phyloP scores from a whole-genome alignment of 23 tunicate species.

The Styela plicata region DNA sequence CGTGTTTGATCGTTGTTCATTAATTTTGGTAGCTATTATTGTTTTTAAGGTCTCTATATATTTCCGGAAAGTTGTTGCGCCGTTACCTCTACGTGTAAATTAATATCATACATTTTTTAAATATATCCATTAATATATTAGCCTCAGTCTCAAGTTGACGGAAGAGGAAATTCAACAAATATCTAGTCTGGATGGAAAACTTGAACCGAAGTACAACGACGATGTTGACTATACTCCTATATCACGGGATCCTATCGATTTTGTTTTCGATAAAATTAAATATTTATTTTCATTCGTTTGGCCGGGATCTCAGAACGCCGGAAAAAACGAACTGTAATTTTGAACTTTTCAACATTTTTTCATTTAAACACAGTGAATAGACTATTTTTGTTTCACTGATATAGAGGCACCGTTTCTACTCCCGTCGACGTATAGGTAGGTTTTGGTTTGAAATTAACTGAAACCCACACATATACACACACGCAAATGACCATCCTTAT shows the following conservation, averaged over 20 bases:
- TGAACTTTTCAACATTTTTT: too few relatives aligned
- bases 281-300: neutral
- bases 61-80: neutral
- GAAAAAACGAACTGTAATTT: neutral
- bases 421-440: too few relatives aligned
- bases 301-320: neutral
- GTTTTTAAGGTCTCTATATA: too few relatives aligned
- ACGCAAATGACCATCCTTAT: too few relatives aligned
- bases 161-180: conserved; percentile 26
- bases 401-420: too few relatives aligned
- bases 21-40: too few relatives aligned
- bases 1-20: too few relatives aligned
- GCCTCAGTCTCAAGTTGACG: conserved; percentile 17
- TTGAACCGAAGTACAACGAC: neutral
- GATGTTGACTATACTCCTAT: neutral
- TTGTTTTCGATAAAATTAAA: neutral
- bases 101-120: neutral
- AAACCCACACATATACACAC: too few relatives aligned
- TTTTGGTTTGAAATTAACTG: too few relatives aligned
- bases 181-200: conserved; percentile 16
- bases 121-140: neutral
- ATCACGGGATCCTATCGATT: neutral
- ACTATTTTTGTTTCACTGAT: too few relatives aligned
- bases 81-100: neutral
- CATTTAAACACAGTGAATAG: too few relatives aligned